Base-by-base conservation (phyloP, 2,113 vertebrate genomes). In the Salvelinus namaycush region DNA sequence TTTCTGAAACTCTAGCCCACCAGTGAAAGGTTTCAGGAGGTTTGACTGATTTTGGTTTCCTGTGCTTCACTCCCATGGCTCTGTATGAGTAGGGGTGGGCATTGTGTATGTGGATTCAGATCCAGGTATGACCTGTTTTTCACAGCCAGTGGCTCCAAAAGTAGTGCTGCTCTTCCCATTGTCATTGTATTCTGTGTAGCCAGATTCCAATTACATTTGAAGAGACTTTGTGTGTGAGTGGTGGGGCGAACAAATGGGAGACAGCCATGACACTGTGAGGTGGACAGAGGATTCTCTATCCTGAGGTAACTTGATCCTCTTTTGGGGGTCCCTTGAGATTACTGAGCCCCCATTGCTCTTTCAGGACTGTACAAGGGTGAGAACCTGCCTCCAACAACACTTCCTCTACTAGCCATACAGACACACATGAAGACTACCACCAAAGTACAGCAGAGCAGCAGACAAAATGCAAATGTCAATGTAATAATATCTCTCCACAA, bases 231-330 rank as follows among this genome's bases (percentile, higher is more conserved):
- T 82, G 71, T 80, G 79, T 66, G 69, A 49, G 59, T 51, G 3
- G 16, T 54, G 16, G 51, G 16, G 51, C 16, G 27, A 75, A 84
- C 76, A 87, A 87, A 79, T 16, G 70, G 39, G 24, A 66, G 76
- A 84, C 77, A 49, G 75, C 72, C 68, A 76, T 54, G 70, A 72
- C 60, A 68, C 64, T 70, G 39, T 65, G 77, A 75, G 9, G 74
- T 75, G 57, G 74, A 87, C 85, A 87, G 80, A 84, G 74, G 34
- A 67, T 62, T 59, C 78, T 79, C 85, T 84, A 82, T 87, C 44
- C 29, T 3, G 48, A 77, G 74, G 85, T 87, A 87, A 87, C 57
- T 57, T 68, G 60, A 87, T 81, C 80, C 82, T 54, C 75, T n/a
- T 57, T 75, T 57, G 73, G 75, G 48, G 79, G 65, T 86, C 81